A percentile compares a stretch with the other conserved stretches of the same genome.
These are phyloP conservation scores for Cerceris rybyensis DNA, from an alignment of 2,888 invertebrate genomes.

Conservation along the genomic window DNA sequence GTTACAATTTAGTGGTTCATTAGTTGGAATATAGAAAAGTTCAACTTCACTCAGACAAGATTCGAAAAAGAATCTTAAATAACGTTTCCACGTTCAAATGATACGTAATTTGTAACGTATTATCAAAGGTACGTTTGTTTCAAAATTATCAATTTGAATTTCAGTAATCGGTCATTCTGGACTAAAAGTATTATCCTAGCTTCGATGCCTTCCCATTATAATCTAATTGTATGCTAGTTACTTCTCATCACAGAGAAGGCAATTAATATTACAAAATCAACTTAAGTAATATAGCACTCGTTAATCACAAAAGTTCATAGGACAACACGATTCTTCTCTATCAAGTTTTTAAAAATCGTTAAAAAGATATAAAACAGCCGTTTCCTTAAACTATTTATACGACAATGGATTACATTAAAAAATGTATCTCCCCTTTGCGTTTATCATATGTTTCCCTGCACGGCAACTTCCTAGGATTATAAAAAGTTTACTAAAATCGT, in stretches of 20 bases:
- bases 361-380: slow-evolving; percentile 31
- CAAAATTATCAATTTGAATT: not conserved
- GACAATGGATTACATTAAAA: slow-evolving; percentile 1
- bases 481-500: not conserved
- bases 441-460: not conserved
- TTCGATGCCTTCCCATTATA: not conserved
- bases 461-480: not conserved
- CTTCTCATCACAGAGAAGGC: slow-evolving; percentile 35
- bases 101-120: not conserved
- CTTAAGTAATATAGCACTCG: slow-evolving; percentile 34
- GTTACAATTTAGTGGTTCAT: not conserved
- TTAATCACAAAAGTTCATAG: slow-evolving; percentile 21
- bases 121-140: not conserved
- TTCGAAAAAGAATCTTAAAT: slow-evolving; percentile 1
- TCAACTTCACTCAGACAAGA: slow-evolving; percentile 18
- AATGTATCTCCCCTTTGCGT: not conserved
- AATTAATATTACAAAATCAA: slow-evolving; percentile 15
- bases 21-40: not conserved
- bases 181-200: slow-evolving; percentile 1
- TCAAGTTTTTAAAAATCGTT: slow-evolving; percentile 13
- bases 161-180: not conserved
- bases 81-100: not conserved
- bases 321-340: slow-evolving; percentile 5
- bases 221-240: slow-evolving; percentile 6
- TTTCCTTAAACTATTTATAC: slow-evolving; percentile 4